These are phyloP conservation scores for Crossocerus cetratus DNA, from an alignment of 2,888 invertebrate genomes.

Conservation along the genomic window DNA sequence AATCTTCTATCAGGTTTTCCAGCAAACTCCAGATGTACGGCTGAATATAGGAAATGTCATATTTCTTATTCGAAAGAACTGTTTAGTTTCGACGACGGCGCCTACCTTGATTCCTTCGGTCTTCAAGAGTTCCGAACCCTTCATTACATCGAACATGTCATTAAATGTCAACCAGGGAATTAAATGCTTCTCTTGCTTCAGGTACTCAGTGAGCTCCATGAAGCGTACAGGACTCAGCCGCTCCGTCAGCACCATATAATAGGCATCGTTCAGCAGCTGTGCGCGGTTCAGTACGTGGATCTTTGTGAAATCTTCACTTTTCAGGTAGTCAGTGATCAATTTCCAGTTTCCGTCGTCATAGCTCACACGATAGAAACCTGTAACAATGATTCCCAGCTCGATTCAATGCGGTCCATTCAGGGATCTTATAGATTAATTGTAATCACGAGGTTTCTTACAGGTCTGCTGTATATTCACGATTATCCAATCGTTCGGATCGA, in stretches of 20 bases:
- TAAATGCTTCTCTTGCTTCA: slow-evolving; percentile 81
- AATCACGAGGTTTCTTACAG: slow-evolving; percentile 74
- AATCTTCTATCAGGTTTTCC: slow-evolving; percentile 30
- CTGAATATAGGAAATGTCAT: background rate
- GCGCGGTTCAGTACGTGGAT: slow-evolving; percentile 86
- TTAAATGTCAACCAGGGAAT: slow-evolving; percentile 85
- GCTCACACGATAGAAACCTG: slow-evolving; percentile 75
- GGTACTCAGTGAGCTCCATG: slow-evolving; percentile 78
- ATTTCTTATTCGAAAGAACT: background rate
- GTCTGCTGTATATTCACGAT: slow-evolving; percentile 81
- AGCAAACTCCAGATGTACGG: slow-evolving; percentile 4
- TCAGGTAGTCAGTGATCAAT: slow-evolving; percentile 78
- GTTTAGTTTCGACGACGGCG: background rate
- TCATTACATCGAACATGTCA: slow-evolving; percentile 67
- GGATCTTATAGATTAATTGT: background rate
- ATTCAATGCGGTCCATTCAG: too few species aligned
- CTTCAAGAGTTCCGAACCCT: background rate
- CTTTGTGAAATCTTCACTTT: slow-evolving; percentile 74
- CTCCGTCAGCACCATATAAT: slow-evolving; percentile 75
- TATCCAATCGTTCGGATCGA: slow-evolving; percentile 78
- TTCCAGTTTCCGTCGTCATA: slow-evolving; percentile 85
- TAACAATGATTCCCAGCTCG: too few species aligned
- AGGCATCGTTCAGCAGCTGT: slow-evolving; percentile 86
- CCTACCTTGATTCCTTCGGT: background rate
- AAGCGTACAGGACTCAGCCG: slow-evolving; percentile 19